Conservation (phyloP, 2,113 vertebrate genomes). For the Brachypteracias leptosomus region DNA sequence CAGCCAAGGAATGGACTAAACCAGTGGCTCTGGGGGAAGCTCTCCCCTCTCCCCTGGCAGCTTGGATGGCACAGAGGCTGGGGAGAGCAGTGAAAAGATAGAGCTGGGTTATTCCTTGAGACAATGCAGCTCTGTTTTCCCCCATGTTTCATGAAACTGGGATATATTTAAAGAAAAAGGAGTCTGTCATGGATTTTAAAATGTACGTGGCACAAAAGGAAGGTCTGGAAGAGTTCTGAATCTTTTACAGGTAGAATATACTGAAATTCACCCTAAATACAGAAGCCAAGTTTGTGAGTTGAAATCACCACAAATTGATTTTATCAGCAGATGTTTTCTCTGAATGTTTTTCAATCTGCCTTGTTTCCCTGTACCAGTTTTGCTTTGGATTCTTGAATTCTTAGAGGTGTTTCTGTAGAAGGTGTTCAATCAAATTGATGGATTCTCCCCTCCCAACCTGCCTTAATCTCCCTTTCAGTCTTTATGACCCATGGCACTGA, state of each 20-base stretch:
- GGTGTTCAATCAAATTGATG: neutral
- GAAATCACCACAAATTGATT: no score
- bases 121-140: neutral
- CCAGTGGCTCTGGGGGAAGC: neutral
- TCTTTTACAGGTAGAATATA: neutral
- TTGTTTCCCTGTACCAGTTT: neutral
- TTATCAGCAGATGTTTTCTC: neutral
- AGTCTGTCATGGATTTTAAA: neutral
- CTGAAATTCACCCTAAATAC: neutral
- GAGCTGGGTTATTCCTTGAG: neutral
- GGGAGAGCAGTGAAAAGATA: neutral
- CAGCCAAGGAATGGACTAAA: neutral
- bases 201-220: neutral
- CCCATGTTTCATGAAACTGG: neutral
- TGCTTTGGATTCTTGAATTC: neutral
- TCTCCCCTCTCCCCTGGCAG: neutral
- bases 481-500: conserved; percentile 13
- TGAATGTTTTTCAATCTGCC: neutral
- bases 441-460: neutral
- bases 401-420: neutral
- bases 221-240: neutral
- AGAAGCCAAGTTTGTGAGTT: neutral
- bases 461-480: conserved; percentile 20
- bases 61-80: neutral
- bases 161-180: neutral